Evolutionary conservation across 30 jellyfish, hydroid and myxozoan species (phyloP), one percentile per base, ranked within the genome.

Genomic region (Hydractinia symbiolongicarpus): DNA sequence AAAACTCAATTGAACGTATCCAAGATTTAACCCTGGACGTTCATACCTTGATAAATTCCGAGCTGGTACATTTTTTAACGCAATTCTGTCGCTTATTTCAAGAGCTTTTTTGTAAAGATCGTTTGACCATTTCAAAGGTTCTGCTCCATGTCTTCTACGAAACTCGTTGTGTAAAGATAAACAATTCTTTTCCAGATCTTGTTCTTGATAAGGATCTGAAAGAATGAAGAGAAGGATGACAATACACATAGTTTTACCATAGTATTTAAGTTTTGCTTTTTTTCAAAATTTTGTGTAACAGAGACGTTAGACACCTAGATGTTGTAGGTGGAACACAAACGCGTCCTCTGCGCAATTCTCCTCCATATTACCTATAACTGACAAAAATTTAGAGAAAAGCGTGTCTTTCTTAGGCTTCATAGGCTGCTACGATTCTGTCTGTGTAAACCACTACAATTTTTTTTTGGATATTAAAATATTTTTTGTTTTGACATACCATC

Each of bases 101-200:
- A 71, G 51, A 10, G 97, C 97, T 40, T 77, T 84, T 9, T 62
- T 72, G 20, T 95, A 95, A 5, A 91, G 82, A 7, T 67, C 80
- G 74, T 82, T 87, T 5, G 85, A 64, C 97, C 97, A 91, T 62
- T 61, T 58, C 61, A 91, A 75, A 50, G 76, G 84, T 5, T 16
- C 77, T 14, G 95, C 87, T 4, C 95, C 95, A 62, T 91, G 97
- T 13, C 94, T 79, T 30, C 76, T 51, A 5, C 97, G 94, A 81
- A 71, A 86, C 53, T 86, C 83, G 83, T 91, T 91, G 64, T 86
- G 96, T 9, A 80, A 57, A 54, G 84, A 74, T 66, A 91, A 21
- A 57, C 97, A 91, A 10, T 81, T 88, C 55, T 84, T 70, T 52
- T 85, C 84, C 60, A 73, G 13, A 5, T 7, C 7, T 7, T 71